Evolutionary conservation across 2,113 vertebrate species (phyloP), one percentile per base, ranked within the genome.

Genomic region (Gallinago media): DNA sequence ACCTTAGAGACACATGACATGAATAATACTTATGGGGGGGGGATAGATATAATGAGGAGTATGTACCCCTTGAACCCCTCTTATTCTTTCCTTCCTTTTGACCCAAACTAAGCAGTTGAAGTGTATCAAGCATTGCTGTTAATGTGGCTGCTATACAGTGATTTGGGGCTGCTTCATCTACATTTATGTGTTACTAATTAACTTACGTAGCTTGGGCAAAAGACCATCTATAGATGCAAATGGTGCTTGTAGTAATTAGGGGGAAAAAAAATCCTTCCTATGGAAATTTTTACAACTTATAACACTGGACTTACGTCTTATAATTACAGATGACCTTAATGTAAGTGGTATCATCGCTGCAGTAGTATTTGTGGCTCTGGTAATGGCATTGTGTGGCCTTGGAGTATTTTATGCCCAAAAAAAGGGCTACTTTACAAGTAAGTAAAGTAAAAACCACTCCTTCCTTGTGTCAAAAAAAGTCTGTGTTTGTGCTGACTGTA

Each of bases 391-490:
- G 29, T 99, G 98, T 98, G 99, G 98, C 96, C 97, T 99, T 87
- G 98, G 98, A 49, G 97, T 99, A 90, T 99, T 98, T 94, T 98
- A 99, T 68, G 99, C 99, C 92, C 98, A 98, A 94, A 99, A 98
- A 56, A 98, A 97, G 85, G 98, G 99, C 83, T 99, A 99, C 96
- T 99, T 98, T 97, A 94, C 97, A 90, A 98, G 99, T 99, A 98
- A 99, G 99, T 99, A 73, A 79, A 78, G n/a, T 31, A 72, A 85
- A 85, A 85, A 59, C 58, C 27, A 46, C 25, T 52, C 54, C 31
- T 84, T 65, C 20, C 12, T 68, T 58, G 12, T 66, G 22, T 88
- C 15, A 65, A 87, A 72, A 42, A 76, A 42, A 9, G 22, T 5
- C 47, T 23, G 12, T 71, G 50, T 14, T 79, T 80, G 40, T 91